Evolutionary conservation across 2,888 invertebrate genomes (phyloP).

Genomic region (Ophion costatus): DNA sequence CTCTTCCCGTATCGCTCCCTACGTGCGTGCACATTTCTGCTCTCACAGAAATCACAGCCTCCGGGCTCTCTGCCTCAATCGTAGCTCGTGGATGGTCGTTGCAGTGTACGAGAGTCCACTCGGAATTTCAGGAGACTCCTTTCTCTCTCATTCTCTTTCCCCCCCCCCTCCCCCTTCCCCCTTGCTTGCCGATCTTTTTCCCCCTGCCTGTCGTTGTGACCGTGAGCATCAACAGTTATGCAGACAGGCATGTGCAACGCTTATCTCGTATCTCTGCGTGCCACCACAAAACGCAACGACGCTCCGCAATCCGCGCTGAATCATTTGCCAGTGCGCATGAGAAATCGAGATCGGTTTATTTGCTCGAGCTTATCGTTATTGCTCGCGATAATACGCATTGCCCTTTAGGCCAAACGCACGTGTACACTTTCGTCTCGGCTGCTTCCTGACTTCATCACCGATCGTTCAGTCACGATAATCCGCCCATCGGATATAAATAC

Average conservation of each 20-base stretch:
- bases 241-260: slow-evolving; percentile 7
- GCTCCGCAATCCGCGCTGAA: not conserved
- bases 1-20: slow-evolving; percentile 3
- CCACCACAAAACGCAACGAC: slow-evolving; percentile 10
- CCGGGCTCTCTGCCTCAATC: slow-evolving; percentile 28
- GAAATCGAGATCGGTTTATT: slow-evolving; percentile 8
- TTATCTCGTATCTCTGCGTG: slow-evolving; percentile 4
- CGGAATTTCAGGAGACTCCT: slow-evolving; percentile 19
- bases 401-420: slow-evolving; percentile 1
- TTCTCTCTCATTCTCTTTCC: slow-evolving; percentile 21
- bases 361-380: slow-evolving; percentile 45
- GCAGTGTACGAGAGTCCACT: slow-evolving; percentile 19
- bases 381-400: slow-evolving; percentile 16
- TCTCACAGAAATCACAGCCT: slow-evolving; percentile 29
- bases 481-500: slow-evolving; percentile 15
- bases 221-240: slow-evolving; percentile 51
- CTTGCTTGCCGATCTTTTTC: no score
- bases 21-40: slow-evolving; percentile 22
- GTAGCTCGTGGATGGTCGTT: slow-evolving; percentile 6
- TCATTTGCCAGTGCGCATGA: not conserved
- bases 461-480: slow-evolving; percentile 50
- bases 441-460: slow-evolving; percentile 29
- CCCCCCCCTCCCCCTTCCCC: no score
- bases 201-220: slow-evolving; percentile 35
- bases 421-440: not conserved